These are phyloP conservation scores for Ceratothoa steindachneri DNA, from an alignment of 2,888 invertebrate species.

Conservation along the genomic window DNA sequence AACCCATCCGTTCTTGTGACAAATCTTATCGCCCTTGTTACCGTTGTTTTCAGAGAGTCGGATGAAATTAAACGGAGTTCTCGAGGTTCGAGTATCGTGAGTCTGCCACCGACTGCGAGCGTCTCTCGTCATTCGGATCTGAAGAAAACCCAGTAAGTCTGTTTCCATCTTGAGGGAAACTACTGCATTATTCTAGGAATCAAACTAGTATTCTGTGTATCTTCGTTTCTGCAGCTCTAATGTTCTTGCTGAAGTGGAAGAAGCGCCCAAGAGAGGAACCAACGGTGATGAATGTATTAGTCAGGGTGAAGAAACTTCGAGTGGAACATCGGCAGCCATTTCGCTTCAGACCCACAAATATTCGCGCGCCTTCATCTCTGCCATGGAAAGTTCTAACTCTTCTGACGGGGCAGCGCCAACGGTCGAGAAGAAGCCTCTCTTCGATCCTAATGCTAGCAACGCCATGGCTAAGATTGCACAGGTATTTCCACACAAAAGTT, in stretches of 20 bases:
- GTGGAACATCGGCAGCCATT: not conserved
- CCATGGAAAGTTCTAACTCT: not conserved
- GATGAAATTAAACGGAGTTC: not conserved
- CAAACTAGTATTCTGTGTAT: no score
- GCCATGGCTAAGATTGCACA: constrained; percentile 42
- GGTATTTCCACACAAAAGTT: not conserved
- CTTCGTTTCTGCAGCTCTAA: not conserved
- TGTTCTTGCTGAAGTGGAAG: not conserved
- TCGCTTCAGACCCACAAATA: not conserved
- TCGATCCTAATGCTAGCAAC: constrained; percentile 33
- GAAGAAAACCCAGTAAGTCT: not conserved
- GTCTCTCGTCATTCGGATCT: not conserved
- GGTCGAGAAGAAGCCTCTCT: constrained; percentile 27
- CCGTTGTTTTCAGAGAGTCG: no score
- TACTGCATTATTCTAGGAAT: no score
- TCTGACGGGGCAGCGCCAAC: not conserved
- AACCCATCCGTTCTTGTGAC: no score
- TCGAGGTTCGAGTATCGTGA: not conserved
- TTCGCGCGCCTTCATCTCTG: not conserved
- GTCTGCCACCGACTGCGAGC: not conserved
- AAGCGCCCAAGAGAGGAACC: not conserved
- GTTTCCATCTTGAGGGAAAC: no score
- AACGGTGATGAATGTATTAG: no score
- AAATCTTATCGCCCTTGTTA: no score
- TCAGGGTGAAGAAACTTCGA: not conserved